Percentiles rank a stretch among this genome's conserved stretches.
Evolutionary conservation across 2,797 vertebrate species (phyloP).

Genomic region (Percopsis omiscomaycus): DNA sequence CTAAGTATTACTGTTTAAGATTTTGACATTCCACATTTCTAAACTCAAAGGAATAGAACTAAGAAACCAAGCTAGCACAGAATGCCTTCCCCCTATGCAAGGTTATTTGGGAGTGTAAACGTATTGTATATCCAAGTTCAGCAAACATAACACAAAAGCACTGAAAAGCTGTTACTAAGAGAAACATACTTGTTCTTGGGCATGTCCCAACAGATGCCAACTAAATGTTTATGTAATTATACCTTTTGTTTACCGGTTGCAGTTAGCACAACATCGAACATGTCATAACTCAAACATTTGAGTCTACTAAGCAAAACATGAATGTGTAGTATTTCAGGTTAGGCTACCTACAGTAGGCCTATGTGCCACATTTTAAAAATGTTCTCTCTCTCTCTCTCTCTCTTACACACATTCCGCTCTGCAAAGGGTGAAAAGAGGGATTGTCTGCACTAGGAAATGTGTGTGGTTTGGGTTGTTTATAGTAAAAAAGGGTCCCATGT

Average conservation of each 20-base stretch:
- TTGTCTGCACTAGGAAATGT: conserved; percentile 47
- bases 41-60: no score
- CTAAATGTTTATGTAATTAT: conserved; percentile 11
- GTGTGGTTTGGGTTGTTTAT: conserved; percentile 45
- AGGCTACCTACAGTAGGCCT: no score
- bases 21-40: no score
- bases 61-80: no score
- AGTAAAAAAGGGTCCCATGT: conserved; percentile 41
- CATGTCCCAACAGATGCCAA: conserved; percentile 30
- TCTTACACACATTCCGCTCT: conserved; percentile 1
- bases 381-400: not conserved
- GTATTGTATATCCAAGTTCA: not conserved
- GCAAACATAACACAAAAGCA: not conserved
- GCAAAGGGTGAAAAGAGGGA: conserved; percentile 44
- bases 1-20: no score
- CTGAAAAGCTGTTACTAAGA: not conserved
- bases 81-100: no score
- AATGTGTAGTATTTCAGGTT: no score
- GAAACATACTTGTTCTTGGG: conserved; percentile 2
- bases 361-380: no score
- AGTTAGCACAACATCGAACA: conserved; percentile 25
- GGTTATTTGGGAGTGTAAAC: no score
- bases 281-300: conserved; percentile 32
- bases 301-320: no score
- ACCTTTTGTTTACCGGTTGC: conserved; percentile 42